Conservation (phyloP, 1,140 invertebrate genomes). For the Limonius californicus region DNA sequence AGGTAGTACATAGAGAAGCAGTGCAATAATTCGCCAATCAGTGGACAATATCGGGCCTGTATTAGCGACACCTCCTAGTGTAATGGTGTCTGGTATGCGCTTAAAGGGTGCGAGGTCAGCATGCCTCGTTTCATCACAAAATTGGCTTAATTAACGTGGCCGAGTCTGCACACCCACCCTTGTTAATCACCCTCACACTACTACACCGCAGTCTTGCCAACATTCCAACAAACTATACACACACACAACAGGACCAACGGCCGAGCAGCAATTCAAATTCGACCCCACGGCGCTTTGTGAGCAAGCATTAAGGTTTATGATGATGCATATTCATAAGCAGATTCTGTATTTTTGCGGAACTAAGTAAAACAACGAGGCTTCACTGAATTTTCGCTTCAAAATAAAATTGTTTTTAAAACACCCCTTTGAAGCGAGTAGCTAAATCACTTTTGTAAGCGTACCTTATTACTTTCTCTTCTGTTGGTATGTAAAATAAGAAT, state of each 20-base stretch:
- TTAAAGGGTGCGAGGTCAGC: slow-evolving; percentile 5
- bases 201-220: background rate
- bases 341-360: no score
- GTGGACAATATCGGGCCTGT: background rate
- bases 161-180: background rate
- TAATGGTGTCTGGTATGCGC: background rate
- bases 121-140: slow-evolving; percentile 8
- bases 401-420: no score
- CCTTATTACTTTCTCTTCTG: no score
- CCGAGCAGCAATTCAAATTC: background rate
- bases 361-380: no score
- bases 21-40: background rate
- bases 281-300: no score
- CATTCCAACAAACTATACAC: background rate
- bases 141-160: slow-evolving; percentile 10
- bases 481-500: no score
- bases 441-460: no score
- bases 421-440: no score
- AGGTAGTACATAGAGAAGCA: no score
- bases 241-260: background rate
- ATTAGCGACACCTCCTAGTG: slow-evolving; percentile 7
- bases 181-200: background rate
- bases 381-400: no score
- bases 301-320: no score
- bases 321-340: no score